Evolutionary conservation across 1,140 invertebrate species (phyloP).

Genomic region (Drosophila nebulosa): DNA sequence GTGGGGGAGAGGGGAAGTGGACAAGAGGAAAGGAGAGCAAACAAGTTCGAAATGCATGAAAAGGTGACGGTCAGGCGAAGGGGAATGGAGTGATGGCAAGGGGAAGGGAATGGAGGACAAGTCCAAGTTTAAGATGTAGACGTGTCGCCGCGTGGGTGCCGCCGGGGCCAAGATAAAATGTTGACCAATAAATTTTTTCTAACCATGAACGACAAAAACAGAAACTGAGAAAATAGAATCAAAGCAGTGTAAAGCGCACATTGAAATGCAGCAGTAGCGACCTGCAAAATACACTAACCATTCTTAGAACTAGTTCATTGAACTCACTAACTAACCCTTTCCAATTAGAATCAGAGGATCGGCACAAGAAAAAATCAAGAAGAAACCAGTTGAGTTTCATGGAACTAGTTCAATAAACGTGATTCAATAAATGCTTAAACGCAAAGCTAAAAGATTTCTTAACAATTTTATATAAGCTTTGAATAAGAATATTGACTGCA

Average conservation of each 20-base stretch:
- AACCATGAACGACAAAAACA: constrained; percentile 57
- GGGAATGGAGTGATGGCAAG: not conserved
- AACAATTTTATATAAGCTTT: too few relatives aligned
- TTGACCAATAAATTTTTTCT: constrained; percentile 71
- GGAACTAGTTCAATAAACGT: too few relatives aligned
- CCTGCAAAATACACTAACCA: too few relatives aligned
- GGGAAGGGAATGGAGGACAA: constrained; percentile 2
- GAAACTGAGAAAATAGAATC: constrained; percentile 7
- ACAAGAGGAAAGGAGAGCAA: not conserved
- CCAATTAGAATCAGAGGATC: too few relatives aligned
- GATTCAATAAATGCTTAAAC: too few relatives aligned
- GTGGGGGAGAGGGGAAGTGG: constrained; percentile 10
- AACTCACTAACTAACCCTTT: too few relatives aligned
- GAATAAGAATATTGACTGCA: too few relatives aligned
- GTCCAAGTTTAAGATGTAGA: constrained; percentile 19
- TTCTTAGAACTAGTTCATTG: too few relatives aligned
- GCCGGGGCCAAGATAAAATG: constrained; percentile 59
- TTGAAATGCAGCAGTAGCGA: too few relatives aligned
- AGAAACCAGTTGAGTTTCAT: too few relatives aligned
- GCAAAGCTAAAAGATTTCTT: too few relatives aligned
- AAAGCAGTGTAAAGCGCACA: not conserved
- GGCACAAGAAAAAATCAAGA: too few relatives aligned
- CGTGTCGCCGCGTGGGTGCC: constrained; percentile 35
- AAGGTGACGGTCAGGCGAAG: constrained; percentile 4
- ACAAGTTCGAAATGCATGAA: constrained; percentile 47